Evolutionary conservation across 2,888 invertebrate species (phyloP), one percentile per base, ranked within the genome.

Genomic region (Amiota minor): DNA sequence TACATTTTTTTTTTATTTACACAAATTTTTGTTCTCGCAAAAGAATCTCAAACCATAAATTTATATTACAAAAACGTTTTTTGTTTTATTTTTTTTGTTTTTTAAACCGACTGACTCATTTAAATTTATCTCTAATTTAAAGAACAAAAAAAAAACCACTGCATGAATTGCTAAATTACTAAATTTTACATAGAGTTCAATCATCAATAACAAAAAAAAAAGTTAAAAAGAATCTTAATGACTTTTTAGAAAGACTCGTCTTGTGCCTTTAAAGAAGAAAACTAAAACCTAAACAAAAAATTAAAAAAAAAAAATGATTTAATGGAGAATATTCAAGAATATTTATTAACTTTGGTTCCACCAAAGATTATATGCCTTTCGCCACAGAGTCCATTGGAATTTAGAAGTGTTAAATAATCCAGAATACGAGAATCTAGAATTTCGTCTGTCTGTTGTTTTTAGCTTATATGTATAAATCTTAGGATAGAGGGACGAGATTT

Each of bases 31-130:
- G 81, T 86, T 82, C 83, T 87, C 81, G 81, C 76, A 81, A 80
- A 85, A 81, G 88, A 88, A 88, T 88, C 88, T 88, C 88, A 88
- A 83, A 76, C 67, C 80, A 76, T 35, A 35, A 35, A 35, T 4
- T 35, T 4, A 35, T 8, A 35, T 8, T 35, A 6, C 35, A 35
- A 35, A 2, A 35, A 35, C 6, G 6, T 2, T 35, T 23, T 35
- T 35, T 35, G 35, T 35, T 35, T 35, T 35, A 61, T 64, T 64
- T 23, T 23, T 23, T 23, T 23, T 23, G 1, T 23, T 35, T 35
- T 35, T 35, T 35, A 35, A 68, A 59, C 67, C 72, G 70, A 72
- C 72, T 74, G 74, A 74, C 70, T 20, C 6, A 35, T 35, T 35
- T 35, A 23, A 23, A 23, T 23, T 23, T 23, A 23, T 23, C 23